Percentiles rank a stretch among this genome's conserved stretches.
These are phyloP conservation scores for Eumacrocentrus americanus DNA, from an alignment of 2,888 invertebrate species.

Conservation along the genomic window DNA sequence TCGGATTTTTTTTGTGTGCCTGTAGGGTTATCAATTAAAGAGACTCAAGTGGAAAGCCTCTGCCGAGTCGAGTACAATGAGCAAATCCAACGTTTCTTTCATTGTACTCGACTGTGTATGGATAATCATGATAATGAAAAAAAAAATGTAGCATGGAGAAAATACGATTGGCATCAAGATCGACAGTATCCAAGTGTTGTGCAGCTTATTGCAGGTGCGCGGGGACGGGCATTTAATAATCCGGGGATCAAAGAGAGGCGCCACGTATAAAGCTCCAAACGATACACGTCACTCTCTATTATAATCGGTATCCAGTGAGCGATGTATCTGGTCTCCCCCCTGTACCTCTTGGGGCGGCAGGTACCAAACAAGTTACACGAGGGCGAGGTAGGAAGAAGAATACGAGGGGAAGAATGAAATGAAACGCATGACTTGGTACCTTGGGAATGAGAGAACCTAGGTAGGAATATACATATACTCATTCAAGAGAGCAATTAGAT, in stretches of 20 bases:
- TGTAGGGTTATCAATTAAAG: too few relatives aligned
- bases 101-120: too few relatives aligned
- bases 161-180: not conserved
- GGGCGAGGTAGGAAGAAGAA: constrained; percentile 14
- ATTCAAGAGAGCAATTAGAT: constrained; percentile 49
- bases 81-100: too few relatives aligned
- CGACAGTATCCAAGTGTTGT: not conserved
- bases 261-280: constrained; percentile 15
- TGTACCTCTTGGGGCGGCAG: constrained; percentile 53
- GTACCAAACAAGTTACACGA: constrained; percentile 50
- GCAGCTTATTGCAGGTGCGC: constrained; percentile 39
- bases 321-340: constrained; percentile 23
- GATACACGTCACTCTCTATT: constrained; percentile 26
- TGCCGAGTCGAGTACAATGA: too few relatives aligned
- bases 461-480: constrained; percentile 34
- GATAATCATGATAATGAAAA: too few relatives aligned
- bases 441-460: constrained; percentile 23
- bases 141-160: too few relatives aligned
- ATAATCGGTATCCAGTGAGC: constrained; percentile 28
- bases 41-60: too few relatives aligned
- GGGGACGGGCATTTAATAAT: constrained; percentile 42
- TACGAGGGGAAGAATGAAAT: constrained; percentile 41
- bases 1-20: too few relatives aligned
- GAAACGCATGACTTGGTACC: constrained; percentile 48
- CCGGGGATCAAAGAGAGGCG: constrained; percentile 42